Percentiles rank a stretch among this genome's conserved stretches.
Evolutionary conservation across 2,113 vertebrate species (phyloP).

Genomic region (Ornithorhynchus anatinus): DNA sequence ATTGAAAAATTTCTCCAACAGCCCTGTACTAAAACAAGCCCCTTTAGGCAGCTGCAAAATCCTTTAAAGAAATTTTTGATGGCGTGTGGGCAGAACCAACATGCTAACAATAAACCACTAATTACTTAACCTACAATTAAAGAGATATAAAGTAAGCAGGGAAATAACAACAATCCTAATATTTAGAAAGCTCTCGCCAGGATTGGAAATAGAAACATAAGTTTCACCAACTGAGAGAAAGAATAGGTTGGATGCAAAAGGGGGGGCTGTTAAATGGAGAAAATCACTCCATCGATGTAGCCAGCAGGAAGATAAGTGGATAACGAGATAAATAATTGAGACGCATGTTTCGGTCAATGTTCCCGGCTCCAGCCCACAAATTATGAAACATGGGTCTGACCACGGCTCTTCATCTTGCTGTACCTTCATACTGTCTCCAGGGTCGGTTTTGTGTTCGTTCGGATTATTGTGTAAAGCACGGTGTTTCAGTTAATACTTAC

Average conservation of each 20-base stretch:
- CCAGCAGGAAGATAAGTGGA: background rate
- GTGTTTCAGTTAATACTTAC: background rate
- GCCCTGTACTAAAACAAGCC: background rate
- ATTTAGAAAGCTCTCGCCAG: background rate
- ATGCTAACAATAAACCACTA: background rate
- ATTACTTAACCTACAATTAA: conserved; percentile 1
- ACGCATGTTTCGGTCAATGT: background rate
- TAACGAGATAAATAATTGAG: background rate
- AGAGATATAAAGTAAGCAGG: conserved; percentile 6
- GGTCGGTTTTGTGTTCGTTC: conserved; percentile 10
- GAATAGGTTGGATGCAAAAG: background rate
- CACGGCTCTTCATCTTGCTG: background rate
- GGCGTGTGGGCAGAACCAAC: background rate
- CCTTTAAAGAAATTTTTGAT: background rate
- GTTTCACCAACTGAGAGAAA: conserved; percentile 1
- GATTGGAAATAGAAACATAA: conserved; percentile 16
- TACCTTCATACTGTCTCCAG: background rate
- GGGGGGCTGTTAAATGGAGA: background rate
- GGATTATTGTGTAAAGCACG: background rate
- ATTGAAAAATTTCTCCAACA: background rate
- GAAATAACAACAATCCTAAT: background rate
- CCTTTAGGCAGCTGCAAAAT: background rate
- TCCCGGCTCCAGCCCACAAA: background rate
- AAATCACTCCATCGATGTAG: fast-evolving
- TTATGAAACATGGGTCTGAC: background rate